Conservation (phyloP, 2,888 invertebrate species). For the Rotaria sp. region DNA sequence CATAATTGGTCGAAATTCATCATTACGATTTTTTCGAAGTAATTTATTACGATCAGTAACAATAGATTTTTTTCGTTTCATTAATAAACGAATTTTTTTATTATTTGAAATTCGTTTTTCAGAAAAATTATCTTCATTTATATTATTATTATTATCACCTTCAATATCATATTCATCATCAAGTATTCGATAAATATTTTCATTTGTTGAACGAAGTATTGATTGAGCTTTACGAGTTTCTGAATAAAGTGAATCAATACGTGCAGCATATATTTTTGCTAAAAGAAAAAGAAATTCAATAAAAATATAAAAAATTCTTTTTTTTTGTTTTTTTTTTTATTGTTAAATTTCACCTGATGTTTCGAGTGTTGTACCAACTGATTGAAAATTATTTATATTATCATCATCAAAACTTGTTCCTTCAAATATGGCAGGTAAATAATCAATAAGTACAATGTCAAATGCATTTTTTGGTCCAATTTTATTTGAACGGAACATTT, state of each 20-base stretch:
- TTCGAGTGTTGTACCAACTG: not conserved
- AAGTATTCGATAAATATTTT: not conserved
- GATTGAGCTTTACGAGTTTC: not conserved
- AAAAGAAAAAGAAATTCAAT: not conserved
- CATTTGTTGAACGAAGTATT: not conserved
- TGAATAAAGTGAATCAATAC: not conserved
- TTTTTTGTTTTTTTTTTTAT: not conserved
- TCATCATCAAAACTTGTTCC: not conserved
- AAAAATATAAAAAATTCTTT: not conserved
- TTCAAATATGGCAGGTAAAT: conserved; percentile 15
- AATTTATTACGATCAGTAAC: conserved; percentile 12
- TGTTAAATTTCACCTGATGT: not conserved
- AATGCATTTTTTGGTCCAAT: conserved; percentile 21
- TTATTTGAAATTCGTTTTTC: not conserved
- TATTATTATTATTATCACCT: not conserved
- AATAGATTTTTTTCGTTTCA: not conserved
- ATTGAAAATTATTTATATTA: not conserved
- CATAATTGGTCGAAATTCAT: not conserved
- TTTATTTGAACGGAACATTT: conserved; percentile 17
- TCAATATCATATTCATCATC: not conserved
- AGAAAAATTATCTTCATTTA: not conserved
- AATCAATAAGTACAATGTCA: not conserved
- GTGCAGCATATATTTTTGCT: conserved; percentile 24
- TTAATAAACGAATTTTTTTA: not conserved
- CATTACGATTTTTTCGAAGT: not conserved